phyloP scores from a whole-genome alignment of 2,113 vertebrate species.

The Mustela lutreola region DNA sequence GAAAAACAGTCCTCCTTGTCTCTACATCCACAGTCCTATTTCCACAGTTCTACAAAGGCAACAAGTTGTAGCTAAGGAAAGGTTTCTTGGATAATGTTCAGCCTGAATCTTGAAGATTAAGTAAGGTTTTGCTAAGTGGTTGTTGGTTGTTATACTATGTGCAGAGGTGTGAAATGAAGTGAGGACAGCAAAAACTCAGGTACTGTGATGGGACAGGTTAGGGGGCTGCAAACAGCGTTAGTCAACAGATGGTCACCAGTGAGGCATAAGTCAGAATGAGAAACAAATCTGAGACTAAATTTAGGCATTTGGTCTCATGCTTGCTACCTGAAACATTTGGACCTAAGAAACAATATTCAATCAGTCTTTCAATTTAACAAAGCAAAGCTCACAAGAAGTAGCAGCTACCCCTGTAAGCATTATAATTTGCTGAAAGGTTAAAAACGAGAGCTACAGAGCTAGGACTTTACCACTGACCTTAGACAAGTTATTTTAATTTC shows the following conservation, averaged over 20 bases:
- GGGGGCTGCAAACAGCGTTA: not conserved
- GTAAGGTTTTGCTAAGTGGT: not conserved
- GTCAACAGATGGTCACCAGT: conserved; percentile 15
- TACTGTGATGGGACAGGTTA: not conserved
- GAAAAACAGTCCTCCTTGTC: not conserved
- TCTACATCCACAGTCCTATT: not conserved
- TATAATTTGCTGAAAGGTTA: not conserved
- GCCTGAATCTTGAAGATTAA: not conserved
- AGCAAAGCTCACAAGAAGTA: not conserved
- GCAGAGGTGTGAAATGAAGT: not conserved
- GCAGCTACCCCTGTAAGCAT: not conserved
- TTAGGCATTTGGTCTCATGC: not conserved
- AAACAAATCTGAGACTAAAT: not conserved
- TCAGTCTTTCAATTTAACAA: not conserved
- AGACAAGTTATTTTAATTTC: conserved; percentile 42
- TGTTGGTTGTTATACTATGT: not conserved
- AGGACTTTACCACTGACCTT: not conserved
- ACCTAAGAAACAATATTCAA: not conserved
- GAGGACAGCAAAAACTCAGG: not conserved
- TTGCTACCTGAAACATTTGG: not conserved
- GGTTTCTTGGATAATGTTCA: not conserved
- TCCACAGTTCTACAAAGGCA: not conserved
- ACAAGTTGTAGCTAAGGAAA: not conserved
- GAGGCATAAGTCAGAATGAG: not conserved
- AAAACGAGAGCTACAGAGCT: not conserved